Conservation (phyloP, 2,113 vertebrate genomes). For the Grus americana region DNA sequence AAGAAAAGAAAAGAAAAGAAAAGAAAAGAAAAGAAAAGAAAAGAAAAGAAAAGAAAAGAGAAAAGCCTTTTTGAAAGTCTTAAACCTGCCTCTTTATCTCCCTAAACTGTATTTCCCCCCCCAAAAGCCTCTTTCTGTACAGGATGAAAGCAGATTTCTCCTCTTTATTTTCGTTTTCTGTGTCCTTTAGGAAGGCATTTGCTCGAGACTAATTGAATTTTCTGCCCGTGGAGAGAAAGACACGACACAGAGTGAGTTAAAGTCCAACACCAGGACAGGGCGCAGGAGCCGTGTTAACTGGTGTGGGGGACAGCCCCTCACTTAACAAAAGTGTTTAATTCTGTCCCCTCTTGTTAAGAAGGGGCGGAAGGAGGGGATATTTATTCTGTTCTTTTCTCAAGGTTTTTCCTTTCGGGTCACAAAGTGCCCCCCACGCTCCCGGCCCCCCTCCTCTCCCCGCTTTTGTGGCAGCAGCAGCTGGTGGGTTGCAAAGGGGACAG, state of each 20-base stretch:
- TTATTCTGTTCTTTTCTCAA: constrained; percentile 69
- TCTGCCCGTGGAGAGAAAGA: constrained; percentile 75
- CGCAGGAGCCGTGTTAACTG: constrained; percentile 68
- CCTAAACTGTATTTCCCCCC: constrained; percentile 46
- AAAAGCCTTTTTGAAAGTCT: neutral
- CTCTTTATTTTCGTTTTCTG: constrained; percentile 64
- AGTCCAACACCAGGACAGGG: constrained; percentile 59
- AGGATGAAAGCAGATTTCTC: constrained; percentile 62
- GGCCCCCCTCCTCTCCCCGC: constrained; percentile 3
- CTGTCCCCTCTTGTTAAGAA: constrained; percentile 72
- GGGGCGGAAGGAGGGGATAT: constrained; percentile 68
- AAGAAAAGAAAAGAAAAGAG: rapidly evolving
- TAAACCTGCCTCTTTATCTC: constrained; percentile 62
- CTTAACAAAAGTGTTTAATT: constrained; percentile 72
- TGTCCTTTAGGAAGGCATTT: constrained; percentile 77
- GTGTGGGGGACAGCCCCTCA: constrained; percentile 68
- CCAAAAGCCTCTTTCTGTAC: constrained; percentile 44
- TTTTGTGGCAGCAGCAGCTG: constrained; percentile 74
- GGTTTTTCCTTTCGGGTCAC: constrained; percentile 73
- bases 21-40: no score
- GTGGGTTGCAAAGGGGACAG: constrained; percentile 64
- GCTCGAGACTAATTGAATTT: constrained; percentile 87
- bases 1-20: neutral
- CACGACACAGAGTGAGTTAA: constrained; percentile 64
- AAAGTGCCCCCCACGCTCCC: constrained; percentile 63